Base-by-base conservation (phyloP, 35 echinoderm and acorn worm species). In the Hemicentrotus pulcherrimus region DNA sequence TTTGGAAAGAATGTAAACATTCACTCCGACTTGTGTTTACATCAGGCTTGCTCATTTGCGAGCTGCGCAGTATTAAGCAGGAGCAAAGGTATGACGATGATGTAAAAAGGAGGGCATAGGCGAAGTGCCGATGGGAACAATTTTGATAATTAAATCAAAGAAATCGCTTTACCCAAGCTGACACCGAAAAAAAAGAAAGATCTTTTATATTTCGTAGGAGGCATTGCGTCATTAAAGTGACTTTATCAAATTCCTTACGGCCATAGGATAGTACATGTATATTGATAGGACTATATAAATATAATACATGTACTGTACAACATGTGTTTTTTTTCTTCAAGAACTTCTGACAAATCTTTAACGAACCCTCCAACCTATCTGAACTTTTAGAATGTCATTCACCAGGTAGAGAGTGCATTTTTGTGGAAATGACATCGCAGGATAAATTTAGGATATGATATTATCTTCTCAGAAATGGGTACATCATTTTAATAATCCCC, bases 1-100 rank as follows among this genome's bases (percentile, higher is more conserved):
- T 78, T 78, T 22, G 28, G 65, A 78, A 78, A 78, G 65, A 78
- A 78, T 78, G 65, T 78, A 78, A 78, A 78, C 65, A n/a, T 78
- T 78, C 5, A 22, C 65, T 78, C 22, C 28, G 65, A 78, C 28
- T 78, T 78, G 65, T 78, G 65, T 78, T 78, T 78, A 78, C 65
- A 78, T 78, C 65, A 78, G 65, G 19, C 22, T 55, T 15, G 50
- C 50, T 55, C 50, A 55, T 55, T 55, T 55, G 10, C 50, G 1
- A 55, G 15, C 50, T 55, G 50, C 50, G 50, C 15, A 55, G 50
- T n/a, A n/a, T 55, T 15, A 11, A 41, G 50, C 15, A 55, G 9
- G 50, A 55, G 10, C 50, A 55, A 55, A 55, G 50, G 10, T 18
- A 71, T 22, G 65, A 78, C 65, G 6, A 78, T 71, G 19, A 28